phyloP scores from a whole-genome alignment of 1,140 invertebrate genomes.

The Hesperophylax magnus region DNA sequence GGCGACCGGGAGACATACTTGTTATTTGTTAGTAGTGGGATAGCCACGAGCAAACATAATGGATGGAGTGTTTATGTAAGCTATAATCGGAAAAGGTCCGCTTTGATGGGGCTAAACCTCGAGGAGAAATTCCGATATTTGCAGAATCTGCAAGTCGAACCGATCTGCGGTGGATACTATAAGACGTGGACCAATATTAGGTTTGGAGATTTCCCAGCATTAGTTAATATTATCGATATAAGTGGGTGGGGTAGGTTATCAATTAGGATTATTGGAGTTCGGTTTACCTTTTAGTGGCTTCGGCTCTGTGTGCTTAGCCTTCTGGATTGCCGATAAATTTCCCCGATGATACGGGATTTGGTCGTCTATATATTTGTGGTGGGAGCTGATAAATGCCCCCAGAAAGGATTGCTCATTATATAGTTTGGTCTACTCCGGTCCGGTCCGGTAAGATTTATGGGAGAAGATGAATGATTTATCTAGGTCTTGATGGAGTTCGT shows the following conservation, averaged over 20 bases:
- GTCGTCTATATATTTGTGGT: slow-evolving; percentile 40
- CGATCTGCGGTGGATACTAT: slow-evolving; percentile 53
- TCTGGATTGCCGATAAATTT: slow-evolving; percentile 55
- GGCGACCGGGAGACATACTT: background rate
- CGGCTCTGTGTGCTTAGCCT: slow-evolving; percentile 39
- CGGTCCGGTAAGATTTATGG: slow-evolving; percentile 46
- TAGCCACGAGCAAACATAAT: slow-evolving; percentile 41
- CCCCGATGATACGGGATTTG: slow-evolving; percentile 48
- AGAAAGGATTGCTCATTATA: slow-evolving; percentile 57
- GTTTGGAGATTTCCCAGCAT: slow-evolving; percentile 56
- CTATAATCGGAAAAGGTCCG: slow-evolving; percentile 58
- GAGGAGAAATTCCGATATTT: slow-evolving; percentile 47
- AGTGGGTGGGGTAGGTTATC: slow-evolving; percentile 51
- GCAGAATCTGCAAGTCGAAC: slow-evolving; percentile 57
- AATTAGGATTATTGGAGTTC: slow-evolving; percentile 58
- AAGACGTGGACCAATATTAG: slow-evolving; percentile 58
- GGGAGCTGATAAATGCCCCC: slow-evolving; percentile 50
- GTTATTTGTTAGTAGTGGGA: background rate
- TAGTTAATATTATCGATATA: slow-evolving; percentile 56
- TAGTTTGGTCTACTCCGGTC: slow-evolving; percentile 25
- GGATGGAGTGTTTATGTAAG: slow-evolving; percentile 57
- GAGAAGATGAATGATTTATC: slow-evolving; percentile 46
- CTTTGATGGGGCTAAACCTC: slow-evolving; percentile 48
- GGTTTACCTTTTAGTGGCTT: slow-evolving; percentile 57
- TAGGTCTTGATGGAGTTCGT: slow-evolving; percentile 34